A percentile compares a stretch with the other conserved stretches of the same genome.
Conservation (phyloP, 2,113 vertebrate species). For the Microtus richardsoni region DNA sequence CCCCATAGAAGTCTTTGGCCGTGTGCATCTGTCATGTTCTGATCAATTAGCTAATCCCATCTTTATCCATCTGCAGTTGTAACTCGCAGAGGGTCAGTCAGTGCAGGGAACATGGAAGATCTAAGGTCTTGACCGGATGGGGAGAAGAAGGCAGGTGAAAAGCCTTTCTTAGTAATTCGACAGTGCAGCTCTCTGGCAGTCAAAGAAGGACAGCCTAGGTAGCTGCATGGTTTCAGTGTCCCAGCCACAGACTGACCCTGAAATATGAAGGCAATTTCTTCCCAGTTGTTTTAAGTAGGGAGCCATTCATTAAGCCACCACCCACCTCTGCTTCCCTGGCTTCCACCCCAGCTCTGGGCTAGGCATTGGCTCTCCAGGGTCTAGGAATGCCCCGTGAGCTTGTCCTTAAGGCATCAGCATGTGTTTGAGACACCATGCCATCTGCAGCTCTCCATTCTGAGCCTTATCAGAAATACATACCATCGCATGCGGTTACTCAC, state of each 20-base stretch:
- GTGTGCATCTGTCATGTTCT: not conserved
- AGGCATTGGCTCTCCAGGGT: not conserved
- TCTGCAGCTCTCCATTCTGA: not conserved
- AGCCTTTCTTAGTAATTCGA: not conserved
- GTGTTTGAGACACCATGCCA: not conserved
- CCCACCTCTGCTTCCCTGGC: not conserved
- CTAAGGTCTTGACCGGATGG: not conserved
- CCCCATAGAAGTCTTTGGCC: not conserved
- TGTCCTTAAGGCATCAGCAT: not conserved
- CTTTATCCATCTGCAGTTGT: not conserved
- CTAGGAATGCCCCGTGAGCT: not conserved
- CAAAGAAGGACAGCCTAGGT: not conserved
- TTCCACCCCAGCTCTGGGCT: not conserved
- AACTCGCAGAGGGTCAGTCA: not conserved
- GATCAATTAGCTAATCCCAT: not conserved
- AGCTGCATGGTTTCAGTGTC: not conserved
- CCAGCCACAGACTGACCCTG: not conserved
- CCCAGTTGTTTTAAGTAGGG: not conserved
- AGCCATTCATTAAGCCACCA: not conserved
- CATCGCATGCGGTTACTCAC: not conserved
- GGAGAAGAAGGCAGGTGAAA: not conserved
- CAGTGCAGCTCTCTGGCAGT: not conserved
- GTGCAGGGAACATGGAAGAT: not conserved
- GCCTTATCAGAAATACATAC: conserved; percentile 17
- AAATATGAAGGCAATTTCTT: not conserved